phyloP scores from a whole-genome alignment of 2,797 vertebrate genomes.

The Schizopygopsis malacanthus region DNA sequence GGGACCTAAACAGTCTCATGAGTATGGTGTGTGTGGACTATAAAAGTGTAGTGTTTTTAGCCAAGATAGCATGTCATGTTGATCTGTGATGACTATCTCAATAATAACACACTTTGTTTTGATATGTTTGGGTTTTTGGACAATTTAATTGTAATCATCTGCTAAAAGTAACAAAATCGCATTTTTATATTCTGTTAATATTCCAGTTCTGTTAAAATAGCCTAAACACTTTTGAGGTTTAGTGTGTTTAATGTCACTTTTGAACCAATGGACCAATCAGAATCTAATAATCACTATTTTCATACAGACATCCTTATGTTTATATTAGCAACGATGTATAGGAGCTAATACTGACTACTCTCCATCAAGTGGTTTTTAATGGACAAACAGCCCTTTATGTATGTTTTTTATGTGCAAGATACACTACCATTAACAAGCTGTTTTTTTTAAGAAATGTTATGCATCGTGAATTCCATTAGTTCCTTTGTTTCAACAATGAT shows the following conservation, averaged over 20 bases:
- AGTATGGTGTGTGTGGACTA: background rate
- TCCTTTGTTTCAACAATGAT: background rate
- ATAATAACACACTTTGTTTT: background rate
- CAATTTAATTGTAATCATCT: background rate
- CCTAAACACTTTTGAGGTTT: background rate
- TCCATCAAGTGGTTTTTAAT: background rate
- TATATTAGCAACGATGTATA: background rate
- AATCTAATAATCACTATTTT: background rate
- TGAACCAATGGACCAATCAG: background rate
- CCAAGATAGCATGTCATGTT: background rate
- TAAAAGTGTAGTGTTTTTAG: background rate
- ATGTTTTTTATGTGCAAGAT: background rate
- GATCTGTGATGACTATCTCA: background rate
- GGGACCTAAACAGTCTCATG: background rate
- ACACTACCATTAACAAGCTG: background rate
- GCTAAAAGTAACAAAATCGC: background rate
- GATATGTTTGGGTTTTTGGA: background rate
- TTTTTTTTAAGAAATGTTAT: background rate
- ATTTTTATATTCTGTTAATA: background rate
- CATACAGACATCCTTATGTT: background rate
- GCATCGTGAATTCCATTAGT: background rate
- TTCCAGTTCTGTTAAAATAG: background rate
- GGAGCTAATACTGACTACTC: background rate
- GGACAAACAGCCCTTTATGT: background rate
- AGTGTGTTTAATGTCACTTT: background rate